Conservation (phyloP, 2,113 vertebrate species). For the Porphyrio hochstetteri region DNA sequence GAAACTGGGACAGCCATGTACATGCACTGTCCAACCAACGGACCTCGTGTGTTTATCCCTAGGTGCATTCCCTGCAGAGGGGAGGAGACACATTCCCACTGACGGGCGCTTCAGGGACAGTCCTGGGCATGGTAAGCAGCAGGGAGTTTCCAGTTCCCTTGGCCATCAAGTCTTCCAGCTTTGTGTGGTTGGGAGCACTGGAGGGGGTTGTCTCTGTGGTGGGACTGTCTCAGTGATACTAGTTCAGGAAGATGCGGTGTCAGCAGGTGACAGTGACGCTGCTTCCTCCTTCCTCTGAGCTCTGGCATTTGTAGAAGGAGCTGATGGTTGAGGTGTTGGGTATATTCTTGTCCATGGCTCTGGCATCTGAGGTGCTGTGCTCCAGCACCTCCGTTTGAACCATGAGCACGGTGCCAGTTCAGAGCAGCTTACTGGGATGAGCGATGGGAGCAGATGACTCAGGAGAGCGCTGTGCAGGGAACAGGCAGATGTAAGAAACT, state of each 20-base stretch:
- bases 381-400: not conserved
- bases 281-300: not conserved
- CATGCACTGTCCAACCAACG: not conserved
- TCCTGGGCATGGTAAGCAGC: constrained; percentile 85
- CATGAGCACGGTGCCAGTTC: not conserved
- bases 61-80: constrained; percentile 82
- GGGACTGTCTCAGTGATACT: not conserved
- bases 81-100: constrained; percentile 87
- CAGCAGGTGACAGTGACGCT: not conserved
- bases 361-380: not conserved
- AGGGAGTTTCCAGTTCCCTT: accelerated
- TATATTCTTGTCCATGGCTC: accelerated
- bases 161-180: not conserved
- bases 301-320: not conserved
- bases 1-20: accelerated
- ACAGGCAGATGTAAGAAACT: not conserved
- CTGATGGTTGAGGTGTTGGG: not conserved
- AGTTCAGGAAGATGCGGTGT: not conserved
- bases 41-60: not conserved
- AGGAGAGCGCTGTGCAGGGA: not conserved
- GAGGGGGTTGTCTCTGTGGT: not conserved
- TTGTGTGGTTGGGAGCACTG: not conserved
- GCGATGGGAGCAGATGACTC: not conserved
- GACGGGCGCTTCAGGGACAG: constrained; percentile 75
- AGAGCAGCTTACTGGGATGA: not conserved